These are phyloP conservation scores for Ophioderma brevispina DNA, from an alignment of 35 echinoderm and acorn worm species.

Conservation along the genomic window DNA sequence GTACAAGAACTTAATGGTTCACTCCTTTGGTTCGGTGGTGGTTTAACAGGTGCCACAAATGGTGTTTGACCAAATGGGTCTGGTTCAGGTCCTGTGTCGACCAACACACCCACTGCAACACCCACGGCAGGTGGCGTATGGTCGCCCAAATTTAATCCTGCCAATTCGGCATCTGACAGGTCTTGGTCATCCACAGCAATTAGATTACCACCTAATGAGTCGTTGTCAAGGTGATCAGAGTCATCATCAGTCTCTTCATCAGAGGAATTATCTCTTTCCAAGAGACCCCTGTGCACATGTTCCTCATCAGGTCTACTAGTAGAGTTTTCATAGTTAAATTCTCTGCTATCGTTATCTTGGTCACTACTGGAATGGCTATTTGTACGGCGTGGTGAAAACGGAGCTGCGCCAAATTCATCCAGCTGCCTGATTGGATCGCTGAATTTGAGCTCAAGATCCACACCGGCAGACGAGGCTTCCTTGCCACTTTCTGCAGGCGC, in stretches of 20 bases:
- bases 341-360: slow-evolving; percentile 62
- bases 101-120: slow-evolving; percentile 69
- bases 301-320: slow-evolving; percentile 73
- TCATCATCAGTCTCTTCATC: slow-evolving; percentile 79
- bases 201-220: slow-evolving; percentile 39
- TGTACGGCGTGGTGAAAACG: slow-evolving; percentile 63
- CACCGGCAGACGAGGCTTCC: background rate
- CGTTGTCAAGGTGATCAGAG: slow-evolving; percentile 64
- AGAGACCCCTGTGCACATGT: slow-evolving; percentile 71
- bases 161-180: slow-evolving; percentile 82
- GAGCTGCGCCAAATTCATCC: slow-evolving; percentile 76
- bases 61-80: slow-evolving; percentile 83
- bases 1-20: slow-evolving; percentile 80
- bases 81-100: slow-evolving; percentile 62
- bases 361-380: slow-evolving; percentile 75
- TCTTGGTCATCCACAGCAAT: slow-evolving; percentile 55
- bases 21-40: background rate
- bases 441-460: slow-evolving; percentile 21
- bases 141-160: slow-evolving; percentile 78
- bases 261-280: slow-evolving; percentile 65
- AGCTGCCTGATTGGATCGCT: slow-evolving; percentile 43
- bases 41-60: slow-evolving; percentile 43
- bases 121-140: slow-evolving; percentile 43
- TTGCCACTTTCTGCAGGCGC: slow-evolving; percentile 16
- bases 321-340: slow-evolving; percentile 79